phyloP scores from a whole-genome alignment of 2,797 vertebrate species.

The Thamnophis elegans region DNA sequence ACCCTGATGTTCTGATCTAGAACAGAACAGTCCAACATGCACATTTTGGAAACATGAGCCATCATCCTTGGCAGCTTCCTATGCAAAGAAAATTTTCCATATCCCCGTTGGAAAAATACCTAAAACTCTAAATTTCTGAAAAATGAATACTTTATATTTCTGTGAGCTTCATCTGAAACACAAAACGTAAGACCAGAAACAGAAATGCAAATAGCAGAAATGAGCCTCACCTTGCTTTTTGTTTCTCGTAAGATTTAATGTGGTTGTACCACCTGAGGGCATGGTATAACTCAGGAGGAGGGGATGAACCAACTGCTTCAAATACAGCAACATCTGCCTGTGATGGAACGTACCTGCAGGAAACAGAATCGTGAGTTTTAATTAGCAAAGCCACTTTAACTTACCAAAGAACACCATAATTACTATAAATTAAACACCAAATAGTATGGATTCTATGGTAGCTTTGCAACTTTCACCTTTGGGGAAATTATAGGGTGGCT shows the following conservation, averaged over 20 bases:
- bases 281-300: constrained; percentile 84
- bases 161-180: neutral
- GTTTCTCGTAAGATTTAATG: constrained; percentile 89
- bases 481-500: neutral
- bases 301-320: constrained; percentile 80
- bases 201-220: neutral
- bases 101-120: neutral
- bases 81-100: neutral
- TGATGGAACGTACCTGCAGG: constrained; percentile 86
- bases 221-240: constrained; percentile 82
- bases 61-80: neutral
- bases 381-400: neutral
- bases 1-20: neutral
- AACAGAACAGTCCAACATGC: neutral
- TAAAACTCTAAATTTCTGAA: neutral
- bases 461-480: neutral
- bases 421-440: neutral
- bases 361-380: neutral
- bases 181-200: neutral
- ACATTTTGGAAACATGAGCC: neutral
- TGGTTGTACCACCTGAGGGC: constrained; percentile 96
- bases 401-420: neutral
- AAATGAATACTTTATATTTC: neutral
- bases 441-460: neutral
- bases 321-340: constrained; percentile 93